These are phyloP conservation scores for Heliconius erato DNA, from an alignment of 2,888 invertebrate species.

Conservation along the genomic window DNA sequence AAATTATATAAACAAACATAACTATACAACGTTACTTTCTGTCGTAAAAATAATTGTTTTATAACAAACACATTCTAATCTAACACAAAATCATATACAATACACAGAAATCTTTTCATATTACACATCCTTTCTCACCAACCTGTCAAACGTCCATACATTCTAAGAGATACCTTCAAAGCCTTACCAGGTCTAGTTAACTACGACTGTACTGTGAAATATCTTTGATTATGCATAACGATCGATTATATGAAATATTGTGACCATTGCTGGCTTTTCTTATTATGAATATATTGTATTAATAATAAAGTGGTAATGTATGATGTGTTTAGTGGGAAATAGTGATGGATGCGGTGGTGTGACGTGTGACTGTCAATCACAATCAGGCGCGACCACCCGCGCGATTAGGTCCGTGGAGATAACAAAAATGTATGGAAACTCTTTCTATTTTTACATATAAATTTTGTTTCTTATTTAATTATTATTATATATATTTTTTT, in stretches of 20 bases:
- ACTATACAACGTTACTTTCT: too few relatives aligned
- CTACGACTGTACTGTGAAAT: conserved; percentile 44
- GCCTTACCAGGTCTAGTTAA: conserved; percentile 63
- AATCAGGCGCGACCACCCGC: conserved; percentile 84
- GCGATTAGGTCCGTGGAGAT: conserved; percentile 72
- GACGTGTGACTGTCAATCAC: conserved; percentile 83
- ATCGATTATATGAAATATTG: conserved; percentile 15
- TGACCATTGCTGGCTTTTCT: conserved; percentile 55
- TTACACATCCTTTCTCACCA: conserved; percentile 53
- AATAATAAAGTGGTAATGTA: conserved; percentile 54
- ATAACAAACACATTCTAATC: conserved; percentile 39
- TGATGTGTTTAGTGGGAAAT: conserved; percentile 46
- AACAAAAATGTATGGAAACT: conserved; percentile 60
- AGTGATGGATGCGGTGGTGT: conserved; percentile 62
- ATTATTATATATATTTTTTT: neutral
- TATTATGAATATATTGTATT: neutral
- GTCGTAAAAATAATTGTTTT: conserved; percentile 19
- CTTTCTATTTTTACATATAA: conserved; percentile 16
- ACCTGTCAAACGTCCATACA: conserved; percentile 56
- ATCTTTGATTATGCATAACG: neutral
- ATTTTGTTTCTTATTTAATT: neutral
- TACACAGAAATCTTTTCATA: conserved; percentile 55
- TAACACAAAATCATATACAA: conserved; percentile 48
- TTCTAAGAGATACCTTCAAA: conserved; percentile 66
- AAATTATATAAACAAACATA: too few relatives aligned